phyloP scores from a whole-genome alignment of 2,113 vertebrate species.

The Oxyruncus cristatus region DNA sequence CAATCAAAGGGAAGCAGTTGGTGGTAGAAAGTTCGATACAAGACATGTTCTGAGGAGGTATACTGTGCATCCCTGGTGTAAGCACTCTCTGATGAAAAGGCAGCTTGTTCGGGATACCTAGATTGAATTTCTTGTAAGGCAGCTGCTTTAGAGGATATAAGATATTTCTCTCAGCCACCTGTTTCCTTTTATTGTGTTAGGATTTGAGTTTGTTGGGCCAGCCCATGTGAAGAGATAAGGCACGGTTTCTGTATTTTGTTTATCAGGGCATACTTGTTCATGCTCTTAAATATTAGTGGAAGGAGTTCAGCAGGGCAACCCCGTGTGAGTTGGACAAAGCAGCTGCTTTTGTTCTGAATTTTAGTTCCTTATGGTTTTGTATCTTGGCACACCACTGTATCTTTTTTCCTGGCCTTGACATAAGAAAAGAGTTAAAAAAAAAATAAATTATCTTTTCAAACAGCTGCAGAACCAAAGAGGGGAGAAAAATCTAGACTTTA shows the following conservation, averaged over 20 bases:
- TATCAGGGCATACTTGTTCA: constrained; percentile 61
- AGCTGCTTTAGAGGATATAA: constrained; percentile 77
- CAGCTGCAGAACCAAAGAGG: constrained; percentile 67
- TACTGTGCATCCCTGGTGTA: constrained; percentile 54
- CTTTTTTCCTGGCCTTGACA: constrained; percentile 68
- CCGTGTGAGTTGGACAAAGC: constrained; percentile 34
- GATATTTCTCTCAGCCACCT: constrained; percentile 81
- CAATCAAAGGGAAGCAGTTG: constrained; percentile 72
- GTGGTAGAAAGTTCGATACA: constrained; percentile 60
- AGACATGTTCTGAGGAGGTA: constrained; percentile 68
- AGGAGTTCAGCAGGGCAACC: constrained; percentile 66
- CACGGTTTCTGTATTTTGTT: constrained; percentile 53
- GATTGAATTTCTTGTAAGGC: constrained; percentile 81
- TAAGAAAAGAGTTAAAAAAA: constrained; percentile 75
- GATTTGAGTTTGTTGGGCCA: constrained; percentile 41
- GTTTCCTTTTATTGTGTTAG: constrained; percentile 77
- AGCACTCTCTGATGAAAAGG: constrained; percentile 73
- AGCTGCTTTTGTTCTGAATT: constrained; percentile 67
- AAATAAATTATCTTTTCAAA: constrained; percentile 77
- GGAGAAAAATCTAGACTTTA: neutral
- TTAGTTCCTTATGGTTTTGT: constrained; percentile 65
- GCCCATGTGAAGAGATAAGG: constrained; percentile 58
- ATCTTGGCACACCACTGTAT: constrained; percentile 69
- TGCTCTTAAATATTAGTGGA: constrained; percentile 62
- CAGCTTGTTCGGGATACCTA: constrained; percentile 77